These are phyloP conservation scores for Drosophila mayaguana DNA, from an alignment of 2,888 invertebrate genomes.

Conservation along the genomic window DNA sequence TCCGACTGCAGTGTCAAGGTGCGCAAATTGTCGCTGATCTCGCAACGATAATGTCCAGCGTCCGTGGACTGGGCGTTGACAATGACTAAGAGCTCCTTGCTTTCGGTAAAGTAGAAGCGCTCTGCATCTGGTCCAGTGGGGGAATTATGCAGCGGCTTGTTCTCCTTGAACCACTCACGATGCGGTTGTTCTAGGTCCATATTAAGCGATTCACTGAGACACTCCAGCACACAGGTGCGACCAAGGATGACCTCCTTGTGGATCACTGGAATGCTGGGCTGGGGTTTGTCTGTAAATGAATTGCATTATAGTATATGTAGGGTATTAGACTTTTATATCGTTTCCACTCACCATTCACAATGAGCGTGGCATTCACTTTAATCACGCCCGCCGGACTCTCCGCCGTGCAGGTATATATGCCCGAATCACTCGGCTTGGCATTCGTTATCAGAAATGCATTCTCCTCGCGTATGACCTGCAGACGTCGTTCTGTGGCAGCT, in stretches of 20 bases:
- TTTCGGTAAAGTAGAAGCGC: constrained; percentile 94
- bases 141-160: constrained; percentile 87
- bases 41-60: constrained; percentile 95
- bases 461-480: constrained; percentile 96
- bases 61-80: constrained; percentile 91
- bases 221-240: constrained; percentile 94
- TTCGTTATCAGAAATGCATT: constrained; percentile 97
- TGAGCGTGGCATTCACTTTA: constrained; percentile 93
- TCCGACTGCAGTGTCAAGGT: constrained; percentile 77
- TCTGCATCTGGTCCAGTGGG: constrained; percentile 85
- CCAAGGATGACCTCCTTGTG: constrained; percentile 93
- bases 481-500: constrained; percentile 95
- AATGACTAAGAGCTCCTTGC: constrained; percentile 94
- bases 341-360: constrained; percentile 86
- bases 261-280: constrained; percentile 89
- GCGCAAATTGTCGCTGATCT: constrained; percentile 90
- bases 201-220: constrained; percentile 88
- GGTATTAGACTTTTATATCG: too few relatives aligned
- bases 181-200: constrained; percentile 86
- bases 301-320: neutral
- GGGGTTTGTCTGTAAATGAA: constrained; percentile 90
- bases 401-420: constrained; percentile 97
- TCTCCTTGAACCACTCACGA: constrained; percentile 93
- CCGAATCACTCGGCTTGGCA: constrained; percentile 94
- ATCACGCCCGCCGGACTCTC: constrained; percentile 95